A percentile compares a stretch with the other conserved stretches of the same genome.
Conservation (phyloP, 2,113 vertebrate genomes). For the Dromiciops gliroides region DNA sequence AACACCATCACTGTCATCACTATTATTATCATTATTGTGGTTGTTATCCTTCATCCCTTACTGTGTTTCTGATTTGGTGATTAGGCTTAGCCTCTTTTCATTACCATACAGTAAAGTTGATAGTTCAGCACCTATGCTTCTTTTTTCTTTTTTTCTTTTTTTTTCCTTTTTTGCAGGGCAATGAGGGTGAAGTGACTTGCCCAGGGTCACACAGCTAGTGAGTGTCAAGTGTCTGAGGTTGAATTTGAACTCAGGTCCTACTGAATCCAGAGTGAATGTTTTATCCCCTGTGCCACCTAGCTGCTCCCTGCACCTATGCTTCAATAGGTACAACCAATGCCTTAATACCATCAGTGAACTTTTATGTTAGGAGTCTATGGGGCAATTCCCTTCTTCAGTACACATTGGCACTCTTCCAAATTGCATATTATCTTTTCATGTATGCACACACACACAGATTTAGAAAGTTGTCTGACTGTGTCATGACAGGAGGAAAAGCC, state of each 20-base stretch:
- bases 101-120: background rate
- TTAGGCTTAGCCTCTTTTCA: background rate
- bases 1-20: background rate
- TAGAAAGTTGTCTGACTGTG: rapidly evolving
- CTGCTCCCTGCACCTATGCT: background rate
- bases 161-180: no score
- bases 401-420: background rate
- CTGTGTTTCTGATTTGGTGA: background rate
- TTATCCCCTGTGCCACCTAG: no score
- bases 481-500: background rate
- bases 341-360: background rate
- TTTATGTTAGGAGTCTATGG: background rate
- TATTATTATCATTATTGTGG: background rate
- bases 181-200: no score
- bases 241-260: no score
- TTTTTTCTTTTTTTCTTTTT: no score
- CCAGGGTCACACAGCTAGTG: no score
- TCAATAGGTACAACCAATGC: background rate
- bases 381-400: background rate
- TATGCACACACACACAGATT: background rate
- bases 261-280: no score
- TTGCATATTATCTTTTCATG: background rate
- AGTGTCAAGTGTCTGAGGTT: no score
- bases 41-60: background rate
- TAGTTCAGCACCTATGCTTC: background rate